Evolutionary conservation across 2,888 invertebrate species (phyloP).

Genomic region (Eugnorisma glareosa): DNA sequence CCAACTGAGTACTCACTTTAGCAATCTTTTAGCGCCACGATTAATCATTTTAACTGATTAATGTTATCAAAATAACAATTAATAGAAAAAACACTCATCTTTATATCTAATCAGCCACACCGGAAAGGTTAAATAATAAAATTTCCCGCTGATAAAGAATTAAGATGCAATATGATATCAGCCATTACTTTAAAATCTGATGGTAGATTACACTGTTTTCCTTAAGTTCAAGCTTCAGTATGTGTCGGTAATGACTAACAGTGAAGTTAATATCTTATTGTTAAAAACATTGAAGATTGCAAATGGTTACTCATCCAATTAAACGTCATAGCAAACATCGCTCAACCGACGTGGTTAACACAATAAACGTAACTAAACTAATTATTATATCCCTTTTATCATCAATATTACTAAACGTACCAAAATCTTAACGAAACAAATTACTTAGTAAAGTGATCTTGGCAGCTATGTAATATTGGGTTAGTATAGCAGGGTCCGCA

Average conservation of each 20-base stretch:
- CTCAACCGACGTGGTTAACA: conserved; percentile 32
- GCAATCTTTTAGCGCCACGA: neutral
- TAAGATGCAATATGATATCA: conserved; percentile 23
- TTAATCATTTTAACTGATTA: conserved; percentile 18
- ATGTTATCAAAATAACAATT: conserved; percentile 17
- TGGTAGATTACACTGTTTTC: conserved; percentile 12
- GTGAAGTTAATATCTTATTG: neutral
- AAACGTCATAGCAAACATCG: conserved; percentile 38
- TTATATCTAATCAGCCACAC: neutral
- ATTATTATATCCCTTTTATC: conserved; percentile 60
- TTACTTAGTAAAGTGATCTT: conserved; percentile 67
- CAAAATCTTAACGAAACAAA: conserved; percentile 67
- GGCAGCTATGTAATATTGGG: conserved; percentile 66
- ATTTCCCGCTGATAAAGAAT: conserved; percentile 14
- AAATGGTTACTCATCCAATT: conserved; percentile 52
- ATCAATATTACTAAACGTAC: conserved; percentile 60
- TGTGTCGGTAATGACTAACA: neutral
- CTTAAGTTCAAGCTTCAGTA: neutral
- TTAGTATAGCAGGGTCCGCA: conserved; percentile 61
- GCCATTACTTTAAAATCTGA: conserved; percentile 13
- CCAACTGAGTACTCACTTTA: neutral
- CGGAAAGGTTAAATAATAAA: conserved; percentile 13
- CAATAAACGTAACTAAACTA: conserved; percentile 53
- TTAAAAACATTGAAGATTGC: conserved; percentile 14
- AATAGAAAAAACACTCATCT: conserved; percentile 10